Percentiles rank a stretch among this genome's conserved stretches.
Conservation (phyloP, 2,888 invertebrate genomes). For the Zhuqinia jingwanae region DNA sequence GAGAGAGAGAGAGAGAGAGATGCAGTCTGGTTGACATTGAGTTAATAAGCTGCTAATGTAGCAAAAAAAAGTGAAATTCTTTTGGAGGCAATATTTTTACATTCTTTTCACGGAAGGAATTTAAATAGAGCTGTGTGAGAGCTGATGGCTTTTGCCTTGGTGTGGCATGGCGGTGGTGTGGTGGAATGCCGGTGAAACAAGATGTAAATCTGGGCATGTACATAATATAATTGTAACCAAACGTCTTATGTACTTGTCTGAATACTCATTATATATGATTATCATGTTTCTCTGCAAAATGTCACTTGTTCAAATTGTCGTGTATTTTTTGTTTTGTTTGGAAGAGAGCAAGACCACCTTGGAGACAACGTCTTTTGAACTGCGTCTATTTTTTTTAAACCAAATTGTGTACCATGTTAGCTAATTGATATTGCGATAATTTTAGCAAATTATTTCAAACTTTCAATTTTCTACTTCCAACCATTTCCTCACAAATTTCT, state of each 20-base stretch:
- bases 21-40: conserved; percentile 12
- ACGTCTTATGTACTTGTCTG: neutral
- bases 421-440: neutral
- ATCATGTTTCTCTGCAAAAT: conserved; percentile 64
- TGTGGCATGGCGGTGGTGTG: no score
- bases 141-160: no score
- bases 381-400: neutral
- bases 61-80: conserved; percentile 49
- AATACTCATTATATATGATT: conserved; percentile 4
- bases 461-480: no score
- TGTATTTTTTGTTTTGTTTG: neutral
- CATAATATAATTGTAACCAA: neutral
- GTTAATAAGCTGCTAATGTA: conserved; percentile 49
- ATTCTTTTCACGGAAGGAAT: conserved; percentile 50
- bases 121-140: conserved; percentile 62
- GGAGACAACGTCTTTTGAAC: conserved; percentile 20
- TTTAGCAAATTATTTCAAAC: no score
- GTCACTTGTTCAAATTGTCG: conserved; percentile 52
- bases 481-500: no score
- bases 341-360: conserved; percentile 44
- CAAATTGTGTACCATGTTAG: no score
- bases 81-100: conserved; percentile 31
- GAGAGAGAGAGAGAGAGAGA: neutral
- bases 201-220: neutral
- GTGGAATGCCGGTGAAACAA: conserved; percentile 50